Base-by-base conservation (phyloP, 2,113 vertebrate species). In the Gavialis gangeticus region DNA sequence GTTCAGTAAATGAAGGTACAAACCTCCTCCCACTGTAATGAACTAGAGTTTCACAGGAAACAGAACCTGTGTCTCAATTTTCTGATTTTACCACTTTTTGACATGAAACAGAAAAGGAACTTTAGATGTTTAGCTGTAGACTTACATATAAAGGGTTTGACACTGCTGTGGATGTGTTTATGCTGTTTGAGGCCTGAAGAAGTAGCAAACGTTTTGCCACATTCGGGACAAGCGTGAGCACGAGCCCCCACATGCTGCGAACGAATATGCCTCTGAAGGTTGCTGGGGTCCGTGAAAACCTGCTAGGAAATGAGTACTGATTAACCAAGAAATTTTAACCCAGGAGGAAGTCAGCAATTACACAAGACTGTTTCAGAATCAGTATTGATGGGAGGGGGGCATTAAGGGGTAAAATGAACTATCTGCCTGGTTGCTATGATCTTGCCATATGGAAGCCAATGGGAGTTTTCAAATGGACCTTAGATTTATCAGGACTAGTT, bases 101-200 rank as follows among this genome's bases (percentile, higher is more conserved):
- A 91, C 85, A 88, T 91, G 28, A 96, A 85, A 97, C 91, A 93
- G 80, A 96, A 85, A 96, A 94, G 89, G 79, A 97, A 95, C 80
- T 94, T 59, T 96, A 97, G 92, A 88, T 0, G 5, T 84, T 93
- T 54, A 95, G 85, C 63, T 85, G 98, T 97, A 98, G 98, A 99
- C 99, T 99, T 99, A 99, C 99, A 99, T 99, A 99, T 99, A 98
- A 99, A 99, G 98, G 99, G 99, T 99, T 99, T 99, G 99, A 99
- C 99, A 98, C 99, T 99, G 98, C 99, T 99, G 99, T 99, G 99
- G 98, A 99, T 99, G 98, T 99, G 99, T 98, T 99, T 99, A 98
- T 99, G 99, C 95, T 99, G 99, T 98, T 99, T 99, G 97, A 99
- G 99, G 98, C 99, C 99, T 15, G 99, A 99, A 89, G 99, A 99